Base-by-base conservation (phyloP, 2,888 invertebrate species). In the Gonocerus acuteangulatus region DNA sequence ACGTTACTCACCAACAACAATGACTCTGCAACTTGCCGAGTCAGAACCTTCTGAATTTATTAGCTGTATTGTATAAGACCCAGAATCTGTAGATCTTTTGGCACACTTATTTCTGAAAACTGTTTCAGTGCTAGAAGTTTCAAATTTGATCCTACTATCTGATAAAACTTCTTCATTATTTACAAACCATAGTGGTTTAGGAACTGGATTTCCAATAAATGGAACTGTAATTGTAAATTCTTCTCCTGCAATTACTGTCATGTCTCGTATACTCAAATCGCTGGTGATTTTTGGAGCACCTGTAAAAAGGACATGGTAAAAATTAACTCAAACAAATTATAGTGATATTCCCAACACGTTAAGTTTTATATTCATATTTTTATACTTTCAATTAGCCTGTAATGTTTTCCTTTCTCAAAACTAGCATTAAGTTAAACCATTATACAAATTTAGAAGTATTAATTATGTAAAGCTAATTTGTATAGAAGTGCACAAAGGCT, bases 191-290 rank as follows among this genome's bases (percentile, higher is more conserved):
- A 79, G 79, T 60, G 91, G 88, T 75, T 85, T 88, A 4, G 95
- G 95, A 68, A 84, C 84, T 1, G 95, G 97, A 72, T 89, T 89
- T 67, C 89, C 90, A 47, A 74, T 75, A 76, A 88, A 99, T 23
- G 99, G 99, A 54, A 99, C 95, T 19, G 90, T 91, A 69, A 97
- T 92, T 70, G 88, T 92, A 76, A 96, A 93, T 73, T 93, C 92
- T 75, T 96, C 93, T 23, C 95, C 95, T 61, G 94, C 95, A 71
- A 93, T 90, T 16, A 95, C 95, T 13, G 90, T 87, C 81, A 96
- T 90, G 72, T 96, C 95, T 15, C 93, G 81, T 67, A 94, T 89
- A 71, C 90, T 90, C 67, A 94, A 79, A 72, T 95, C 95, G 57
- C 92, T 89, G 11, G 93, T 92, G 71, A 96, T 93, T 77, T 87